Evolutionary conservation across 2,113 vertebrate genomes (phyloP).

Genomic region (Macquaria australasica): DNA sequence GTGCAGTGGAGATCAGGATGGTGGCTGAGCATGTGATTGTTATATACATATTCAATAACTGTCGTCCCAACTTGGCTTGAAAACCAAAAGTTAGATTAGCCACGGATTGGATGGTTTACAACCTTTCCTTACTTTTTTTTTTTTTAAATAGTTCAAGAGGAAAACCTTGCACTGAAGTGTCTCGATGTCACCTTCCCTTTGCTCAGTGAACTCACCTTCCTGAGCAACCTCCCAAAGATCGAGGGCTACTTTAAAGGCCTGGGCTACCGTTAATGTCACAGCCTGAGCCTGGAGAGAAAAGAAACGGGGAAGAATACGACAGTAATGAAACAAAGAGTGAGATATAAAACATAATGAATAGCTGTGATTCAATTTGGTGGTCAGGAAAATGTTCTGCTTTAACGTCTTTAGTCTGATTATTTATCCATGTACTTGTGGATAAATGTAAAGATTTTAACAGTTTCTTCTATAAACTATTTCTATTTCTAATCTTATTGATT

Average conservation of each 20-base stretch:
- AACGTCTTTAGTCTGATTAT: background rate
- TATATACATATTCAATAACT: background rate
- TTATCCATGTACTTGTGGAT: background rate
- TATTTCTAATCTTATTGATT: background rate
- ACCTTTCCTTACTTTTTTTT: background rate
- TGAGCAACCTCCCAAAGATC: slow-evolving; percentile 92
- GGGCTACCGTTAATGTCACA: slow-evolving; percentile 92
- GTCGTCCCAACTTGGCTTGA: background rate
- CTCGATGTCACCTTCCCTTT: background rate
- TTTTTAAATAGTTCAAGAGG: background rate
- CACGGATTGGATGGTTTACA: background rate
- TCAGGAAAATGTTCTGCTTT: background rate
- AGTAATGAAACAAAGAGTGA: background rate
- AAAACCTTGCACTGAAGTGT: background rate
- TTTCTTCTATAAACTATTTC: background rate
- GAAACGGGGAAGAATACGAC: background rate
- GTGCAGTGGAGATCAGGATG: background rate
- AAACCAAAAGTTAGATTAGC: background rate
- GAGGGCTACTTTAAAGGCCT: slow-evolving; percentile 93
- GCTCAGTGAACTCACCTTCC: slow-evolving; percentile 82
- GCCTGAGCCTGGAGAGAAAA: slow-evolving; percentile 87
- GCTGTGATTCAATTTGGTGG: background rate
- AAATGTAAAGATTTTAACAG: background rate
- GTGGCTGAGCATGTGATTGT: background rate
- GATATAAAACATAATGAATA: background rate